Percentiles rank a stretch among this genome's conserved stretches.
Conservation (phyloP, 2,888 invertebrate species). For the Oeneis ivallda region DNA sequence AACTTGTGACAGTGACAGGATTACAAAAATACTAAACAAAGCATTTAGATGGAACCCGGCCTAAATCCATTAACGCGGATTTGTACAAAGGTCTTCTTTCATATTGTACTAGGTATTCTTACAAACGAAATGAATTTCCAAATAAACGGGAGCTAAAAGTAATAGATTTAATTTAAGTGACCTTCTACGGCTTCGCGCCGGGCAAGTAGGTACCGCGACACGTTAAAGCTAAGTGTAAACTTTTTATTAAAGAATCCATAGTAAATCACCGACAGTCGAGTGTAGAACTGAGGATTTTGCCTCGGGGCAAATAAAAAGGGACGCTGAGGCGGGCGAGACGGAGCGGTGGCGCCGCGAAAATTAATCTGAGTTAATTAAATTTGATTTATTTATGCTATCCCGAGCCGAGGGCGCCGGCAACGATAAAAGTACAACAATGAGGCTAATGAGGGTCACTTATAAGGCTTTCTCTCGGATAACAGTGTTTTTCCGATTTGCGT, state of each 20-base stretch:
- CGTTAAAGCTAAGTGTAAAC: constrained; percentile 73
- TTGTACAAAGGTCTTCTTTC: constrained; percentile 1
- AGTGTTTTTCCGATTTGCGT: constrained; percentile 70
- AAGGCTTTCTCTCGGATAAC: constrained; percentile 72
- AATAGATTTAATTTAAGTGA: constrained; percentile 62
- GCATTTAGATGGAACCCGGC: too few species aligned
- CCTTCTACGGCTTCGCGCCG: constrained; percentile 58
- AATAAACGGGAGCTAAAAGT: constrained; percentile 45
- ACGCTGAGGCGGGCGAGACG: constrained; percentile 54
- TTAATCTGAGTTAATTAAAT: constrained; percentile 82
- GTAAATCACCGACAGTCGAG: constrained; percentile 55
- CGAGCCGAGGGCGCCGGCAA: constrained; percentile 57
- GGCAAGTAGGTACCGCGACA: constrained; percentile 50
- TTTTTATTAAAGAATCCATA: constrained; percentile 79
- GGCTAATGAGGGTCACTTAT: constrained; percentile 77
- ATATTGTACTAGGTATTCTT: not conserved
- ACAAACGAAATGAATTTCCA: constrained; percentile 11
- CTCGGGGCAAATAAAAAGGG: constrained; percentile 75
- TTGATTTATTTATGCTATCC: constrained; percentile 78
- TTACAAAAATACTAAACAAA: too few species aligned
- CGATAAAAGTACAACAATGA: constrained; percentile 77
- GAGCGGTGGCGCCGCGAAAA: constrained; percentile 65
- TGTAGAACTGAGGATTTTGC: constrained; percentile 65
- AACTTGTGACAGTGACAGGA: too few species aligned
- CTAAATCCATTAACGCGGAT: constrained; percentile 6